Evolutionary conservation across 2,888 invertebrate genomes (phyloP).

Genomic region (Entomobrya proxima): DNA sequence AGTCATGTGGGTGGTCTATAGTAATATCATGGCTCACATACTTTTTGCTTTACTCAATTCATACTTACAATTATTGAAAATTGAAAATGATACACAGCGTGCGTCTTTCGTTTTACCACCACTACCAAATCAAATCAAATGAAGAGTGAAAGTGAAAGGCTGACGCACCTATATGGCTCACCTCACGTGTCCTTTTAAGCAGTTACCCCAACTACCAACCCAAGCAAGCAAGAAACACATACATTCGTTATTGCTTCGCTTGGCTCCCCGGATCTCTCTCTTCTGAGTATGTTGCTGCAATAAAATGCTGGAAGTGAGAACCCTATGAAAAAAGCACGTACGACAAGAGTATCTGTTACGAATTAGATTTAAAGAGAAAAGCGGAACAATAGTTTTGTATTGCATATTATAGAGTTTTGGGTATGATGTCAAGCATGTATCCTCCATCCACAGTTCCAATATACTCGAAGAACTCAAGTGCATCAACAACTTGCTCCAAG

Average conservation of each 20-base stretch:
- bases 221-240: no score
- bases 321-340: not conserved
- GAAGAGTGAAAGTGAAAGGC: no score
- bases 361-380: not conserved
- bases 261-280: no score
- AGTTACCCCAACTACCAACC: no score
- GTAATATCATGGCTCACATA: no score
- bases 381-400: not conserved
- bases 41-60: no score
- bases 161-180: not conserved
- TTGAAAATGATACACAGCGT: not conserved
- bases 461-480: conserved; percentile 69
- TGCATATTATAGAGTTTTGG: no score
- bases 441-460: conserved; percentile 56
- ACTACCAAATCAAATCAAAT: not conserved
- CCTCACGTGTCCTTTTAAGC: not conserved
- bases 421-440: no score
- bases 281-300: no score
- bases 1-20: not conserved
- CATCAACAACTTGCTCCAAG: conserved; percentile 76
- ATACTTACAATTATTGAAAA: not conserved
- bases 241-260: no score
- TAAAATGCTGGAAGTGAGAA: not conserved
- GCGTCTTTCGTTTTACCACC: not conserved
- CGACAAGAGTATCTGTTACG: not conserved